Evolutionary conservation across 2,797 vertebrate genomes (phyloP).

Genomic region (Discoglossus pictus): DNA sequence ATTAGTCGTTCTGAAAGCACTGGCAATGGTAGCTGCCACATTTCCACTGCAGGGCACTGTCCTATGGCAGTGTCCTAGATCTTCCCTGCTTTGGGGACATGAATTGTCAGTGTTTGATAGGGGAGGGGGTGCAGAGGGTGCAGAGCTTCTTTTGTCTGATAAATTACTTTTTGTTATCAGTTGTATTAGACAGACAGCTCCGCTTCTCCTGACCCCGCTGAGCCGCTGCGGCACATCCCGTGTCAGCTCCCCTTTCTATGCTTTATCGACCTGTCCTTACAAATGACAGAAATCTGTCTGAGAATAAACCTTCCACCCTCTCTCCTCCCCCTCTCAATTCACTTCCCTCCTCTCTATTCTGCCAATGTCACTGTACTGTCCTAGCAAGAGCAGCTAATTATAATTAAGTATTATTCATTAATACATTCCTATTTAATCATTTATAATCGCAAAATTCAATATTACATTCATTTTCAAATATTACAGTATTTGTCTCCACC

Average conservation of each 20-base stretch:
- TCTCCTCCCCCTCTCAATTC: not conserved
- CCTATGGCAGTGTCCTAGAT: constrained; percentile 26
- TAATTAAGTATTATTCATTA: too few relatives aligned
- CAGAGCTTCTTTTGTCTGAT: constrained; percentile 40
- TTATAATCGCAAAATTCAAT: too few relatives aligned
- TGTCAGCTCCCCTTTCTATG: not conserved
- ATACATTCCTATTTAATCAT: too few relatives aligned
- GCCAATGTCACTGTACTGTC: not conserved
- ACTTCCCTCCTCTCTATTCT: not conserved
- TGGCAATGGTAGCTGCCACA: too few relatives aligned
- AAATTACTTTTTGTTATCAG: constrained; percentile 51
- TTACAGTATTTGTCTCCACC: too few relatives aligned
- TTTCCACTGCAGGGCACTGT: too few relatives aligned
- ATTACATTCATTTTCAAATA: too few relatives aligned
- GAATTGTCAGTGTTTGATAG: constrained; percentile 9
- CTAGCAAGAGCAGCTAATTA: too few relatives aligned
- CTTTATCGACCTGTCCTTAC: constrained; percentile 21
- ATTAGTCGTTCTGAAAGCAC: too few relatives aligned
- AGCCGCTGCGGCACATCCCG: not conserved
- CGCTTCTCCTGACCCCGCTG: constrained; percentile 1
- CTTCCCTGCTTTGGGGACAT: constrained; percentile 4
- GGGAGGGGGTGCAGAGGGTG: constrained; percentile 14
- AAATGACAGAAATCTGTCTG: constrained; percentile 20
- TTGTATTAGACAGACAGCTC: constrained; percentile 41
- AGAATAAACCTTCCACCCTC: constrained; percentile 12